Evolutionary conservation across 2,113 vertebrate species (phyloP).

Genomic region (Sardina pilchardus): DNA sequence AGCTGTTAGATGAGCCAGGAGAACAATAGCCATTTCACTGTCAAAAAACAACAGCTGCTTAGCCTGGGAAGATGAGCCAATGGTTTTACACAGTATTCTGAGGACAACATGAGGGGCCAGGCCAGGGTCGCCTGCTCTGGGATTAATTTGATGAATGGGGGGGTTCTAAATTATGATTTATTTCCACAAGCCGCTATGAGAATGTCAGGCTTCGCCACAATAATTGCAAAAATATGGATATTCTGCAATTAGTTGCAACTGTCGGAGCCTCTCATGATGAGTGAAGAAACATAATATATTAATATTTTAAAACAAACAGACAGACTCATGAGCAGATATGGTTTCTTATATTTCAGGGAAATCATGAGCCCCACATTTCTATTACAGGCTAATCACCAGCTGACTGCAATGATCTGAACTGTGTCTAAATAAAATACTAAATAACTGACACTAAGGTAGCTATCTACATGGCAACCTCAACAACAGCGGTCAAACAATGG

Average conservation of each 20-base stretch:
- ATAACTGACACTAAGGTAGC: neutral
- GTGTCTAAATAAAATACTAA: neutral
- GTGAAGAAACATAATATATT: neutral
- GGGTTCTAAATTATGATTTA: conserved; percentile 7
- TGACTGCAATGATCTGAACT: neutral
- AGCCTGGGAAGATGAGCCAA: conserved; percentile 4
- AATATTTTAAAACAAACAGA: neutral
- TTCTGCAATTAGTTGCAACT: neutral
- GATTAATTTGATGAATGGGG: conserved; percentile 7
- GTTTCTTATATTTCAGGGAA: neutral
- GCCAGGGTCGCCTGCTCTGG: neutral
- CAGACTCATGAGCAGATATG: too few species aligned
- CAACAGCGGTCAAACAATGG: neutral
- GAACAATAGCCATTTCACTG: conserved; percentile 33
- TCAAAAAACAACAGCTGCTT: conserved; percentile 30
- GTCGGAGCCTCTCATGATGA: neutral
- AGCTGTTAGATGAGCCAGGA: conserved; percentile 24
- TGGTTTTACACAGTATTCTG: neutral
- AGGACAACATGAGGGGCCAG: neutral
- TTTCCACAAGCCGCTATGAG: neutral
- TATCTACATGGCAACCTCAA: neutral
- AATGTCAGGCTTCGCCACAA: neutral
- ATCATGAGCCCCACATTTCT: neutral
- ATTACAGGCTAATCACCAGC: neutral
- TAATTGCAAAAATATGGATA: neutral